A percentile compares a stretch with the other conserved stretches of the same genome.
Conservation (phyloP, 2,888 invertebrate genomes). For the Stictocephala bisonia region DNA sequence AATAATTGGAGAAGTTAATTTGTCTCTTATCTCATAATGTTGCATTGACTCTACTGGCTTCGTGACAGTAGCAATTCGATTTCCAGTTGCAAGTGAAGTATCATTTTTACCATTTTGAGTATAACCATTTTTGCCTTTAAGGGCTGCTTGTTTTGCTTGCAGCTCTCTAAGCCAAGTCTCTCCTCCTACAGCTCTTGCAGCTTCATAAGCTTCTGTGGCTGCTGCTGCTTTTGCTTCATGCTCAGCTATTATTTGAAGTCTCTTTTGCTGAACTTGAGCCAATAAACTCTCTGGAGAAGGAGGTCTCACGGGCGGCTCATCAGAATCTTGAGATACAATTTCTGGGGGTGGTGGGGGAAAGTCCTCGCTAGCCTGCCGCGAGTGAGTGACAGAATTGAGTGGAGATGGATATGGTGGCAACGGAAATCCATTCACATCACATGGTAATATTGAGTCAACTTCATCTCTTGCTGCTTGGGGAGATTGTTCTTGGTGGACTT, state of each 20-base stretch:
- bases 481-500: slow-evolving; percentile 77
- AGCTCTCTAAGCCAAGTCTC: slow-evolving; percentile 82
- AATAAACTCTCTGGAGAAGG: slow-evolving; percentile 66
- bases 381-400: slow-evolving; percentile 80
- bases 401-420: slow-evolving; percentile 79
- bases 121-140: slow-evolving; percentile 66
- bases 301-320: slow-evolving; percentile 63
- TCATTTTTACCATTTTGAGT: slow-evolving; percentile 37
- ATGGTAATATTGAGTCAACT: slow-evolving; percentile 48
- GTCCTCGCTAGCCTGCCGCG: slow-evolving; percentile 88
- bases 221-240: slow-evolving; percentile 63
- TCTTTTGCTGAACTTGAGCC: slow-evolving; percentile 73
- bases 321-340: slow-evolving; percentile 15
- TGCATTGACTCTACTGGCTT: slow-evolving; percentile 30
- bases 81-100: background rate
- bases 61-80: slow-evolving; percentile 33
- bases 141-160: slow-evolving; percentile 80
- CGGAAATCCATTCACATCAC: slow-evolving; percentile 60
- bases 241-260: slow-evolving; percentile 70
- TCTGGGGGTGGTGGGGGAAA: slow-evolving; percentile 84
- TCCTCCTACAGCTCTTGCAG: slow-evolving; percentile 63
- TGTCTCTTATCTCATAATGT: slow-evolving; percentile 38
- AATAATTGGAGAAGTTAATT: background rate
- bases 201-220: slow-evolving; percentile 63
- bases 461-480: slow-evolving; percentile 56